A percentile compares a stretch with the other conserved stretches of the same genome.
phyloP scores from a whole-genome alignment of 2,113 vertebrate genomes.

The Cebidichthys violaceus region DNA sequence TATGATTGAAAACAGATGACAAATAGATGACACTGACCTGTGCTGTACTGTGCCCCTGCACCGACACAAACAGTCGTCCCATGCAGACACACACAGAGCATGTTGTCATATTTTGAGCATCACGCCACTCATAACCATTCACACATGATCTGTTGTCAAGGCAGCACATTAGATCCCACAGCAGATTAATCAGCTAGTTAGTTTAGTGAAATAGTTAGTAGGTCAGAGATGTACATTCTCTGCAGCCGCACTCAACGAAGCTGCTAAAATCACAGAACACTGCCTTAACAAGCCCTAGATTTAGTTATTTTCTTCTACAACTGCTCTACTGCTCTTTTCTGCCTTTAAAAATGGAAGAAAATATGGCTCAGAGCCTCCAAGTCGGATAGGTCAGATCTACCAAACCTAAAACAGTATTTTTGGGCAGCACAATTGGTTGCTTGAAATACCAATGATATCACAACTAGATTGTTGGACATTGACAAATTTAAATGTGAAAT shows the following conservation, averaged over 20 bases:
- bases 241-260: constrained; percentile 1
- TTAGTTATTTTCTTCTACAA: neutral
- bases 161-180: neutral
- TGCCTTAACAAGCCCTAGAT: neutral
- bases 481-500: neutral
- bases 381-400: neutral
- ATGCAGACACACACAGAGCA: neutral
- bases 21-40: constrained; percentile 11
- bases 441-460: neutral
- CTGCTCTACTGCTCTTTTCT: neutral
- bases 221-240: constrained; percentile 7
- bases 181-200: neutral
- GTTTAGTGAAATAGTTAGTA: constrained; percentile 10
- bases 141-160: neutral
- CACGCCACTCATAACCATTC: neutral
- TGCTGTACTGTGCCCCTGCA: neutral
- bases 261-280: neutral
- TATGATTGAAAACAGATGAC: neutral
- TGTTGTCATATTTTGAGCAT: neutral
- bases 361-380: neutral
- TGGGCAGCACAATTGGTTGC: neutral
- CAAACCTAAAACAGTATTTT: too few species aligned
- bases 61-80: neutral
- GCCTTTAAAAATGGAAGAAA: neutral
- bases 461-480: neutral